phyloP scores from a whole-genome alignment of 1,140 invertebrate species.

The Ceratosolen solmsi region DNA sequence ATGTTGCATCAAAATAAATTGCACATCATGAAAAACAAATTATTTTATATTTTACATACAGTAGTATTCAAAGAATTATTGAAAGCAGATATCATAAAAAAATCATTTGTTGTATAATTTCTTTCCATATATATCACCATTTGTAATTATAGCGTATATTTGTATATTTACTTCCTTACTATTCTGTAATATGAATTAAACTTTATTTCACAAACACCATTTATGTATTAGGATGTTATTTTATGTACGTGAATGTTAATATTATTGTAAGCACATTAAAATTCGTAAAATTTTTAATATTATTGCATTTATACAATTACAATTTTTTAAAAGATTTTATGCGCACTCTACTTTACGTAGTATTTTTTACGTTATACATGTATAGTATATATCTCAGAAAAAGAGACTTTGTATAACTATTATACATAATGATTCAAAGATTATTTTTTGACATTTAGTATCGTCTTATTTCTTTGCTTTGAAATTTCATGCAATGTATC shows the following conservation, averaged over 20 bases:
- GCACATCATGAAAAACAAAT: constrained; percentile 22
- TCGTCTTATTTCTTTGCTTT: neutral
- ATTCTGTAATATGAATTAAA: constrained; percentile 46
- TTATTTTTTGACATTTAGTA: neutral
- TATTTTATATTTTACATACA: constrained; percentile 7
- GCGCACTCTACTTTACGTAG: constrained; percentile 45
- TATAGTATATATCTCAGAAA: constrained; percentile 42
- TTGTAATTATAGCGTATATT: constrained; percentile 28
- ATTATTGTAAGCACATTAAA: constrained; percentile 45
- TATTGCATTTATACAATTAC: constrained; percentile 45
- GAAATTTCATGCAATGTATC: constrained; percentile 46
- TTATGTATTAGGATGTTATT: constrained; percentile 54
- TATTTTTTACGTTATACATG: constrained; percentile 37
- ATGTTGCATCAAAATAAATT: constrained; percentile 15
- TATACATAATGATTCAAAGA: constrained; percentile 54
- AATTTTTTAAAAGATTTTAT: constrained; percentile 46
- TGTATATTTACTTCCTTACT: constrained; percentile 45
- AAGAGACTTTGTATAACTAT: constrained; percentile 56
- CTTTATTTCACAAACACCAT: constrained; percentile 56
- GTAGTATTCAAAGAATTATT: constrained; percentile 3
- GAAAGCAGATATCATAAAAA: constrained; percentile 8
- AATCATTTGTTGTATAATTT: neutral
- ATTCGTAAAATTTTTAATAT: constrained; percentile 43
- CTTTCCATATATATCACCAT: constrained; percentile 1
- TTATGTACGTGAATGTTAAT: constrained; percentile 44